A percentile compares a stretch with the other conserved stretches of the same genome.
These are phyloP conservation scores for Synergus laeviventris DNA, from an alignment of 2,888 invertebrate species.

Conservation along the genomic window DNA sequence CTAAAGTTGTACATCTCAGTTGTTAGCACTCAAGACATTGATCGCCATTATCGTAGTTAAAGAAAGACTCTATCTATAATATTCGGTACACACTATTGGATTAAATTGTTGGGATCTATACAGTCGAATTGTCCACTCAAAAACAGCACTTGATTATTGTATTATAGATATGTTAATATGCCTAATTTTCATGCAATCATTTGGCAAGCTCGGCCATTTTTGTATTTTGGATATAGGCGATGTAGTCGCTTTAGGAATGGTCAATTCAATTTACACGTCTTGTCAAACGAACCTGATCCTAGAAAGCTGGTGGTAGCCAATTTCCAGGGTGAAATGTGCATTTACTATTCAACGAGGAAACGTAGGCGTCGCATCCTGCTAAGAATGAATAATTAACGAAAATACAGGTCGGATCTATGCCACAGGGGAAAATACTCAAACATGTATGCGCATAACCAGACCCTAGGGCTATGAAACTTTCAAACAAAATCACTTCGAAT, in stretches of 20 bases:
- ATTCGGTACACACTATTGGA: background rate
- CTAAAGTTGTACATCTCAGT: background rate
- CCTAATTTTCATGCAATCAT: slow-evolving; percentile 28
- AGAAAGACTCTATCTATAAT: background rate
- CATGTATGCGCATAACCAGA: slow-evolving; percentile 31
- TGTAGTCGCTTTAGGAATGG: slow-evolving; percentile 33
- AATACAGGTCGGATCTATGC: slow-evolving; percentile 46
- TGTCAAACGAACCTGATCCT: slow-evolving; percentile 38
- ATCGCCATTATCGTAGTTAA: background rate
- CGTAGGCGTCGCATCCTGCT: slow-evolving; percentile 49
- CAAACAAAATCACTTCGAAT: slow-evolving; percentile 19
- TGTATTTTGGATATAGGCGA: slow-evolving; percentile 25
- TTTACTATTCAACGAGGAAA: slow-evolving; percentile 47
- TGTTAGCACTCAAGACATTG: slow-evolving; percentile 3
- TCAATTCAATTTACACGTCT: slow-evolving; percentile 37
- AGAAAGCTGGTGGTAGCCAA: slow-evolving; percentile 30
- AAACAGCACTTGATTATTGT: background rate
- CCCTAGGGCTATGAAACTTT: slow-evolving; percentile 23
- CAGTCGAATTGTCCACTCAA: too few relatives aligned
- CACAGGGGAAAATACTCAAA: slow-evolving; percentile 33
- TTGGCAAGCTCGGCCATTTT: slow-evolving; percentile 38
- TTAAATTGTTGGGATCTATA: background rate
- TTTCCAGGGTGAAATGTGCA: slow-evolving; percentile 51
- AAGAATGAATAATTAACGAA: slow-evolving; percentile 55
- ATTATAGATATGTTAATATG: slow-evolving; percentile 5